Evolutionary conservation across 2,113 vertebrate genomes (phyloP), one percentile per base, ranked within the genome.

Genomic region (Puffinus mauretanicus): DNA sequence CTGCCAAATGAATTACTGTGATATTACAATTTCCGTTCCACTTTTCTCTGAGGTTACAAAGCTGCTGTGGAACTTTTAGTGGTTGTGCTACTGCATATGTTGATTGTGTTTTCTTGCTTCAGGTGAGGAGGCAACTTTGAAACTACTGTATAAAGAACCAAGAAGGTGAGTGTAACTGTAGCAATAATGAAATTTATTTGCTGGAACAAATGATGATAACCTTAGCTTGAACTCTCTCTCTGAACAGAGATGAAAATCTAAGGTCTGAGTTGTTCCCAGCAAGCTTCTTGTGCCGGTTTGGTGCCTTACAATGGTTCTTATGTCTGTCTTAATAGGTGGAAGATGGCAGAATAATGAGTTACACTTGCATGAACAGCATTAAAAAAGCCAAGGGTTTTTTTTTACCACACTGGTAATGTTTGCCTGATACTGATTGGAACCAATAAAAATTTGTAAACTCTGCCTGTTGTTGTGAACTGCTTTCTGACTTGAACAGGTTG

Each of bases 151-250:
- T 14, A 25, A 90, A 55, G 40, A 92, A 27, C 24, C 7, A 15
- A 54, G 46, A 46, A 94, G 81, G 97, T 97, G 69, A 84, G 97
- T 66, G 26, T 47, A 40, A 34, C 11, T 77, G 25, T 34, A 52
- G n/a, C 32, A 69, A 32, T 58, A 19, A 70, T 22, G 3, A 40
- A 7, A 32, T 29, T 13, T 18, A 15, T 44, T 19, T 86, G 20
- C 47, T 95, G 97, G 95, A 97, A 96, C 95, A 96, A 22, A 62
- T 98, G 98, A 98, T 98, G 98, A 98, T 95, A 96, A 80, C 90
- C 83, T 92, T 97, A 62, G 42, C 96, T 97, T 98, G 98, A 98
- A 98, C 98, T 98, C 98, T 98, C 98, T 98, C 96, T 96, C 98
- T 98, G 98, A 98, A 84, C 9, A 84, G 88, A 98, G 98, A 98